phyloP scores from a whole-genome alignment of 2,888 invertebrate species.

The Eupithecia centaureata region DNA sequence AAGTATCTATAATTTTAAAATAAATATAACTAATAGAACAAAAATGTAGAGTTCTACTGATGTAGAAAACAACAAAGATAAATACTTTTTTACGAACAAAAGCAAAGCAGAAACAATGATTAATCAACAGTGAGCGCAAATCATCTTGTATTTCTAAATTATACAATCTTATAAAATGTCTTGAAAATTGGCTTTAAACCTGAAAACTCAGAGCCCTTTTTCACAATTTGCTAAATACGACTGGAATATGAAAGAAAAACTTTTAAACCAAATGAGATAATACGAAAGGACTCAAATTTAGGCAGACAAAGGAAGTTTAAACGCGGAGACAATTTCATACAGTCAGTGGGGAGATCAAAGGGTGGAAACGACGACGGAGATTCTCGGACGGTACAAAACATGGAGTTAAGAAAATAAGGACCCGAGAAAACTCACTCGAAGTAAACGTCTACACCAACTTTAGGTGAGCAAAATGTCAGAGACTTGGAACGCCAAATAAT shows the following conservation, averaged over 20 bases:
- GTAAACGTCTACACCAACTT: too few relatives aligned
- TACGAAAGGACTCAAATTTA: not conserved
- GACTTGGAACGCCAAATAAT: too few relatives aligned
- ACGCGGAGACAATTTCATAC: conserved; percentile 7
- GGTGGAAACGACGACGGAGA: not conserved
- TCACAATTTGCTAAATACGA: not conserved
- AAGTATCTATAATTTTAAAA: too few relatives aligned
- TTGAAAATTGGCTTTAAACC: not conserved
- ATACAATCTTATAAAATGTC: not conserved
- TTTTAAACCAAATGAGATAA: conserved; percentile 1
- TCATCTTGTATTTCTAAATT: not conserved
- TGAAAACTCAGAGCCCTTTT: not conserved
- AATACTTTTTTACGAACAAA: too few relatives aligned
- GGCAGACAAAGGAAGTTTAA: conserved; percentile 10
- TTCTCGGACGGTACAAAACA: not conserved
- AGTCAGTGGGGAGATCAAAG: conserved; percentile 6
- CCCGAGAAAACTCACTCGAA: too few relatives aligned
- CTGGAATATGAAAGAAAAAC: not conserved
- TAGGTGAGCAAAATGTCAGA: too few relatives aligned
- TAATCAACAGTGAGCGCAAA: not conserved
- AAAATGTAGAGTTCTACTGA: too few relatives aligned
- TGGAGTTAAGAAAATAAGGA: not conserved
- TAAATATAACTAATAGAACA: too few relatives aligned
- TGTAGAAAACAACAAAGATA: too few relatives aligned
- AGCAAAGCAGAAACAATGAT: too few relatives aligned